Percentiles rank a stretch among this genome's conserved stretches.
Conservation (phyloP, 1,140 invertebrate species). For the Hetaerina americana region DNA sequence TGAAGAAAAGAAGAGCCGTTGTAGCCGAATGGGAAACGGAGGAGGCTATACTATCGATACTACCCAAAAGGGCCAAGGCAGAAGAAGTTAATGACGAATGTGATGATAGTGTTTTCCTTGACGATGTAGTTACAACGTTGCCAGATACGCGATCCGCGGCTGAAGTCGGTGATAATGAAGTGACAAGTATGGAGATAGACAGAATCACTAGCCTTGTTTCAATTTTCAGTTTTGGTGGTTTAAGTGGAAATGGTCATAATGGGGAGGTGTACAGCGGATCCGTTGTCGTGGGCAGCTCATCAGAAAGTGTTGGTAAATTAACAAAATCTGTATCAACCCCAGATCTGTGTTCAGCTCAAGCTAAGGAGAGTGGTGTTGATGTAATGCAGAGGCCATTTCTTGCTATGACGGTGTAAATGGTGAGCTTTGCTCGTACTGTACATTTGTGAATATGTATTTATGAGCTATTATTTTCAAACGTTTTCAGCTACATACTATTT, state of each 20-base stretch:
- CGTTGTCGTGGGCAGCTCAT: conserved; percentile 11
- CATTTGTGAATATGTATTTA: too few relatives aligned
- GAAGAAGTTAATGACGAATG: conserved; percentile 11
- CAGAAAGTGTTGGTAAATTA: conserved; percentile 22
- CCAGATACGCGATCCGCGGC: conserved; percentile 18
- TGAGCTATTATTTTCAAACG: too few relatives aligned
- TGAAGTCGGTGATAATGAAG: conserved; percentile 19
- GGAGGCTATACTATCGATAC: conserved; percentile 34
- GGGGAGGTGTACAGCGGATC: conserved; percentile 9
- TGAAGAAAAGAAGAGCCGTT: conserved; percentile 31
- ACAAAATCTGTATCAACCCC: conserved; percentile 34
- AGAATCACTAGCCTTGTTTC: conserved; percentile 38
- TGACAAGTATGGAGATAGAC: conserved; percentile 37
- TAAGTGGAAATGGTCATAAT: conserved; percentile 6
- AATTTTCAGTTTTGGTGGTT: conserved; percentile 39
- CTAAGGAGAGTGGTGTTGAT: conserved; percentile 30
- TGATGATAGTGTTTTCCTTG: conserved; percentile 28
- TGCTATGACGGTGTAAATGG: conserved; percentile 33
- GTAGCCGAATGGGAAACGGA: conserved; percentile 37
- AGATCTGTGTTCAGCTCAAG: conserved; percentile 36
- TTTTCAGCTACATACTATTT: too few relatives aligned
- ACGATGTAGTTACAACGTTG: conserved; percentile 27
- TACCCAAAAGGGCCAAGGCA: conserved; percentile 29
- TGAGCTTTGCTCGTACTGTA: too few relatives aligned
- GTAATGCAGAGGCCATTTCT: conserved; percentile 33